Conservation (phyloP, 2,888 invertebrate genomes). For the Anthophora plumipes region DNA sequence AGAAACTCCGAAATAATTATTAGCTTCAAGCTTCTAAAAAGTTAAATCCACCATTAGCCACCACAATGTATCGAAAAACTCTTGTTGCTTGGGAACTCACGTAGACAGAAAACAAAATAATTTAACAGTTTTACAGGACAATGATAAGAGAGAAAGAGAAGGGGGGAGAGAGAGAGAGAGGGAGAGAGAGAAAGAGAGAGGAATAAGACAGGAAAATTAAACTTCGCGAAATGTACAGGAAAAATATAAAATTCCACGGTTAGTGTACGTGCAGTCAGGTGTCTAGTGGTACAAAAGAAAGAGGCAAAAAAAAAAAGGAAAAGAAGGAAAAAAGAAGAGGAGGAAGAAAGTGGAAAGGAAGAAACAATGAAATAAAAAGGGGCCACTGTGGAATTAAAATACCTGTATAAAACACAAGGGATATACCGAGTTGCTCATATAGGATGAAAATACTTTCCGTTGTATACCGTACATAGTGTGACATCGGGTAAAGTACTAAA, state of each 20-base stretch:
- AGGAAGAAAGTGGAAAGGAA: background rate
- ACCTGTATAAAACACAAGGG: constrained; percentile 16
- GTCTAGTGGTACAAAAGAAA: background rate
- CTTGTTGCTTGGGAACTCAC: background rate
- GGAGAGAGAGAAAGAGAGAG: background rate
- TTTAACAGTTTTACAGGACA: constrained; percentile 3
- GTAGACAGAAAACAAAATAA: background rate
- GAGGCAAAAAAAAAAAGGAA: too few relatives aligned
- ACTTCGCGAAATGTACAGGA: constrained; percentile 5
- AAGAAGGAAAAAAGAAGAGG: background rate
- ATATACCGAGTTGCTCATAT: background rate
- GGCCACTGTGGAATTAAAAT: constrained; percentile 27
- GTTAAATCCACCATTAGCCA: too few relatives aligned
- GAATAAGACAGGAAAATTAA: constrained; percentile 10
- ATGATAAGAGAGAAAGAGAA: background rate
- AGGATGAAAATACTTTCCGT: constrained; percentile 10
- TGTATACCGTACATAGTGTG: background rate
- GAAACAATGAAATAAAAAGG: constrained; percentile 31
- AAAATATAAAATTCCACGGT: constrained; percentile 20
- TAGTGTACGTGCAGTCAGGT: constrained; percentile 8
- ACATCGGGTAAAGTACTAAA: constrained; percentile 8
- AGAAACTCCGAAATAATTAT: too few relatives aligned
- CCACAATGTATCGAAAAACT: background rate
- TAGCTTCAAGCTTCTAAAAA: too few relatives aligned
- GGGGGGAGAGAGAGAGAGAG: too few relatives aligned